Conservation (phyloP, 2,113 vertebrate genomes). For the Lipotes vexillifer region DNA sequence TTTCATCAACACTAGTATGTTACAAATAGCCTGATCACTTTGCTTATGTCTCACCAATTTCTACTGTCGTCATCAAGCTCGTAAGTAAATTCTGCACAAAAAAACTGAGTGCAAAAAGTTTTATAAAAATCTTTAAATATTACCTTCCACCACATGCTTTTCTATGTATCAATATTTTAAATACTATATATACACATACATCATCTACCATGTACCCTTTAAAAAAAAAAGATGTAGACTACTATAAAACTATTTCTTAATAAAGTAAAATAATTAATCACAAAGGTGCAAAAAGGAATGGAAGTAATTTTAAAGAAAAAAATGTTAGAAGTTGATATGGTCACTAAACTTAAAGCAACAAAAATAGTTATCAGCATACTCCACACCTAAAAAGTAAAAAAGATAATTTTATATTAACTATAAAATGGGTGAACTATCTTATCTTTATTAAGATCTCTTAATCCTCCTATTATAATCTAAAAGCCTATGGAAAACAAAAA, state of each 20-base stretch:
- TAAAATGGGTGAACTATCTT: background rate
- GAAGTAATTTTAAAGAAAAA: background rate
- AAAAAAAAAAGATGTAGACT: background rate
- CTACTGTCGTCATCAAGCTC: background rate
- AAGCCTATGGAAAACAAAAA: background rate
- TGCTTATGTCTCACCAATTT: background rate
- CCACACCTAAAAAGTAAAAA: background rate
- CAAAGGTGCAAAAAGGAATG: background rate
- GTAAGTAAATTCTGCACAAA: background rate
- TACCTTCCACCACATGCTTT: background rate
- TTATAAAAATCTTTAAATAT: conserved; percentile 14
- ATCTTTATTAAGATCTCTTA: background rate
- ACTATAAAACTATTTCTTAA: background rate
- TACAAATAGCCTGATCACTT: background rate
- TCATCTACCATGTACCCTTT: background rate
- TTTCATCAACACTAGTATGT: background rate
- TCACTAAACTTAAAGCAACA: background rate
- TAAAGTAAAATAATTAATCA: background rate
- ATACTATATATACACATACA: background rate
- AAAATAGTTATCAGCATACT: background rate
- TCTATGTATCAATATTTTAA: background rate
- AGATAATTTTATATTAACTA: background rate
- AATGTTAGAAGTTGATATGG: background rate
- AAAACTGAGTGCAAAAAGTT: background rate
- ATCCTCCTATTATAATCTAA: background rate